Conservation (phyloP, 2,797 vertebrate genomes). For the Myiotriccus ornatus region DNA sequence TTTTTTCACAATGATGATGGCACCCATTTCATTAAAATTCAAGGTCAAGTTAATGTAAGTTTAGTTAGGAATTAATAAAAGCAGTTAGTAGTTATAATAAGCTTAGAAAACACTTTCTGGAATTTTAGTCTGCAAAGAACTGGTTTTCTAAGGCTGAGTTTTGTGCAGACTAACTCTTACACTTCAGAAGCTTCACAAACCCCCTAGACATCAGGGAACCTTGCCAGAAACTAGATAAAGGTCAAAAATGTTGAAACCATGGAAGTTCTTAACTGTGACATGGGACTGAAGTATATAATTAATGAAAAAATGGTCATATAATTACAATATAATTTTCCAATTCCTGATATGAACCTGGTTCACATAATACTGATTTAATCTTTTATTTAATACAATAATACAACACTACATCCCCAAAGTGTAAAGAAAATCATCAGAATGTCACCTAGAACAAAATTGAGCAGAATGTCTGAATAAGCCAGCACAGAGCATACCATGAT, state of each 20-base stretch:
- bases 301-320: background rate
- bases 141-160: background rate
- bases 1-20: constrained; percentile 35
- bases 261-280: background rate
- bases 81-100: background rate
- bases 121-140: background rate
- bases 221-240: background rate
- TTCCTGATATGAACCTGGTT: background rate
- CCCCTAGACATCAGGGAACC: background rate
- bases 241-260: background rate
- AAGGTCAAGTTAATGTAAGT: constrained; percentile 43
- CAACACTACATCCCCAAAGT: background rate
- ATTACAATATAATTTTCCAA: background rate
- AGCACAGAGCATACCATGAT: background rate
- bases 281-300: background rate
- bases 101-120: background rate
- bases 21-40: constrained; percentile 58
- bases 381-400: background rate
- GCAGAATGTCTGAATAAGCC: background rate
- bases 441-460: background rate
- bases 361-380: background rate
- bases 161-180: background rate
- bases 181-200: background rate
- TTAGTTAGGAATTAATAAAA: background rate
- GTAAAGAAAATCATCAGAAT: background rate